A percentile compares a stretch with the other conserved stretches of the same genome.
These are phyloP conservation scores for Ctenomys sociabilis DNA, from an alignment of 2,113 vertebrate genomes.

Conservation along the genomic window DNA sequence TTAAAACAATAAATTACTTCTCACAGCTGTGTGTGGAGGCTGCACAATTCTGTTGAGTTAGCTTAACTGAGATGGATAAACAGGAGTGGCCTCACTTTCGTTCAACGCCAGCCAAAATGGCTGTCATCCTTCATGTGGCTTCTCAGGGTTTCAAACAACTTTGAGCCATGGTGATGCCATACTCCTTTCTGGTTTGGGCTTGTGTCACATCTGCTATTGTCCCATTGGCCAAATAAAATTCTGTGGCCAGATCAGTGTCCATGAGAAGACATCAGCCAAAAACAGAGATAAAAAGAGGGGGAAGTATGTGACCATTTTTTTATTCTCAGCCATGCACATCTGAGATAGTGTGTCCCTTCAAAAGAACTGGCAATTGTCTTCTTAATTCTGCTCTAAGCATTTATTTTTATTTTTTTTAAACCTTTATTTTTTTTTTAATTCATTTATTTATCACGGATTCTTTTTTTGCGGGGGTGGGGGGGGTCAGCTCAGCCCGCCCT, in stretches of 20 bases:
- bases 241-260: background rate
- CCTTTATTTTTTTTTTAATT: too few relatives aligned
- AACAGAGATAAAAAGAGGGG: background rate
- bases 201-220: background rate
- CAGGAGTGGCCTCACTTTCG: background rate
- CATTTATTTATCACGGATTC: too few relatives aligned
- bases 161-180: background rate
- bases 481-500: too few relatives aligned
- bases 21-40: background rate
- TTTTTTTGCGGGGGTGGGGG: too few relatives aligned
- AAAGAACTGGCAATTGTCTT: background rate
- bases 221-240: background rate
- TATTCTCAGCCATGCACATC: background rate
- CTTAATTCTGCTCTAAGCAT: background rate
- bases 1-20: background rate
- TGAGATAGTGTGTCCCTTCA: background rate
- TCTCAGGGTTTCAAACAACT: background rate
- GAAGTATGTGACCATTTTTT: background rate
- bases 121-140: background rate
- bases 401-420: too few relatives aligned
- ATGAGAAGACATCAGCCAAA: background rate
- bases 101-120: background rate
- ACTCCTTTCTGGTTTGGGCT: background rate
- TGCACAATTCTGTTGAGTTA: background rate
- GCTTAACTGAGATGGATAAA: background rate